Percentiles rank a stretch among this genome's conserved stretches.
phyloP scores from a whole-genome alignment of 2,888 invertebrate genomes.

The Trypoxylon attenuatum region DNA sequence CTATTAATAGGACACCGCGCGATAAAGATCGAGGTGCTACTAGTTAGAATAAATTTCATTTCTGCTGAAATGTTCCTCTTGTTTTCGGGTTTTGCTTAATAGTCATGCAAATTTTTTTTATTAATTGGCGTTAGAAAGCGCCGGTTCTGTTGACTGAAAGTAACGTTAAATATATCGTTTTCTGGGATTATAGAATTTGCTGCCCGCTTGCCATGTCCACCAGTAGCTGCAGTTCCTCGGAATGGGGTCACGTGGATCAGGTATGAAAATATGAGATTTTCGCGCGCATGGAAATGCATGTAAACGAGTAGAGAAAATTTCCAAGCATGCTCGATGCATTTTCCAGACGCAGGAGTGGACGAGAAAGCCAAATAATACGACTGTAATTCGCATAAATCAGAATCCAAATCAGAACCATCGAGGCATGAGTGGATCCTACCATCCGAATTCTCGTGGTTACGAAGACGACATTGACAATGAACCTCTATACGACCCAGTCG shows the following conservation, averaged over 20 bases:
- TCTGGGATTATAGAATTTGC: conserved; percentile 60
- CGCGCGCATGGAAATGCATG: not conserved
- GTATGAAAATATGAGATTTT: conserved; percentile 42
- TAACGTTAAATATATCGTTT: conserved; percentile 20
- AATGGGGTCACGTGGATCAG: conserved; percentile 70
- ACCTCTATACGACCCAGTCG: conserved; percentile 71
- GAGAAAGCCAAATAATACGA: conserved; percentile 71
- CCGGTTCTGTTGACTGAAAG: conserved; percentile 22
- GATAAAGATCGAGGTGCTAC: conserved; percentile 41
- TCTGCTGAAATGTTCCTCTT: conserved; percentile 40
- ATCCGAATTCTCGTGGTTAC: conserved; percentile 50
- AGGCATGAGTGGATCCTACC: conserved; percentile 32
- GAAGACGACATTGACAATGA: conserved; percentile 65
- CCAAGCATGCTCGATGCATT: not conserved
- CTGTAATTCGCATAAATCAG: conserved; percentile 71
- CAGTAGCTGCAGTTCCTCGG: conserved; percentile 68
- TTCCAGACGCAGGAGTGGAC: conserved; percentile 68
- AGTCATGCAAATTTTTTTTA: conserved; percentile 8
- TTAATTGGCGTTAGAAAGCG: conserved; percentile 30
- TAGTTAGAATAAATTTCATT: conserved; percentile 46
- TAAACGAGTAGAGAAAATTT: not conserved
- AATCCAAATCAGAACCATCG: conserved; percentile 57
- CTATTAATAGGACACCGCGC: conserved; percentile 51
- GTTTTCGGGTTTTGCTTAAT: conserved; percentile 8
- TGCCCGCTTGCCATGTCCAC: conserved; percentile 68